Evolutionary conservation across 1,140 invertebrate species (phyloP).

Genomic region (Drosophila tristis): DNA sequence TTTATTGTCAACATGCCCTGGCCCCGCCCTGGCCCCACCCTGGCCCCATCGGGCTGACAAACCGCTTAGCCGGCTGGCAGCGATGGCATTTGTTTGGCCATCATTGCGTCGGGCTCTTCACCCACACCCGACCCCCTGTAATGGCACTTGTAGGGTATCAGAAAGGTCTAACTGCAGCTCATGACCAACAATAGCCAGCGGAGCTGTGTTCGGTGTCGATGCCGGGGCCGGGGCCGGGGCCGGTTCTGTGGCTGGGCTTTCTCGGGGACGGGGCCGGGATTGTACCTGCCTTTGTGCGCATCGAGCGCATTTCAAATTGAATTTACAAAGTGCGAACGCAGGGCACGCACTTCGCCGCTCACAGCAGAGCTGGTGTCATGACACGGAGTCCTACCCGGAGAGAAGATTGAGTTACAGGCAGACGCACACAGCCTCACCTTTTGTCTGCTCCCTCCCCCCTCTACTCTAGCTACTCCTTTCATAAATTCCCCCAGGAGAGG

Average conservation of each 20-base stretch:
- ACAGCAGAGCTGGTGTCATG: too few species aligned
- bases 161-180: constrained; percentile 25
- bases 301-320: constrained; percentile 74
- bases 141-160: constrained; percentile 68
- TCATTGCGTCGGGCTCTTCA: constrained; percentile 20
- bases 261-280: too few species aligned
- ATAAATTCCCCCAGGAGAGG: constrained; percentile 53
- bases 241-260: constrained; percentile 18
- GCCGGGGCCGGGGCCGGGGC: too few species aligned
- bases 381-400: constrained; percentile 12
- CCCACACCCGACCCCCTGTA: constrained; percentile 7
- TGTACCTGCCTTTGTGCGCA: constrained; percentile 52
- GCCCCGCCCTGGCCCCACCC: not conserved
- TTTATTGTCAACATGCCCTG: constrained; percentile 21
- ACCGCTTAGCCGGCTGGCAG: constrained; percentile 49
- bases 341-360: constrained; percentile 34
- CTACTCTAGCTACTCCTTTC: constrained; percentile 39
- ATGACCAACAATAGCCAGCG: constrained; percentile 21
- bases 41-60: constrained; percentile 45
- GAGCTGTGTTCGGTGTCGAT: constrained; percentile 10
- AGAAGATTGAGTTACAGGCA: constrained; percentile 37
- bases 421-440: constrained; percentile 6
- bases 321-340: constrained; percentile 64
- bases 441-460: constrained; percentile 3
- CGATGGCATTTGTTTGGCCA: constrained; percentile 59